Percentiles rank a stretch among this genome's conserved stretches.
Evolutionary conservation across 1,140 invertebrate genomes (phyloP).

Genomic region (Brachionus rotundiformis): DNA sequence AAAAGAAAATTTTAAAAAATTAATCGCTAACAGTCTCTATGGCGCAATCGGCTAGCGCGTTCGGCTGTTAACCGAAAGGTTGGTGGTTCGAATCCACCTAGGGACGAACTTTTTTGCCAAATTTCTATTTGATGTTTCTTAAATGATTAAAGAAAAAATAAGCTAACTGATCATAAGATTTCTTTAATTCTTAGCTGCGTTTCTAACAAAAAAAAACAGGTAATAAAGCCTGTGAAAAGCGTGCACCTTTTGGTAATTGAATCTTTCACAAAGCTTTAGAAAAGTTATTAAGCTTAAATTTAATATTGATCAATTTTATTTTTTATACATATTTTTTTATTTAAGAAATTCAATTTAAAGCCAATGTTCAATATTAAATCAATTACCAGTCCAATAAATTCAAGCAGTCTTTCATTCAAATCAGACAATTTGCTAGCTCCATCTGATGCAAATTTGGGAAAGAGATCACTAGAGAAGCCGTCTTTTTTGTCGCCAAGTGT

Average conservation of each 20-base stretch:
- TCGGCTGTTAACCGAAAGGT: conserved; percentile 28
- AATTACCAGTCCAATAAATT: background rate
- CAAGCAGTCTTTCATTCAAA: background rate
- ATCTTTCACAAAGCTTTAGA: background rate
- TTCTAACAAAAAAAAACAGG: too few relatives aligned
- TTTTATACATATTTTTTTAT: background rate
- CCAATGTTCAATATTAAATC: background rate
- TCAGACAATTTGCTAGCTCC: background rate
- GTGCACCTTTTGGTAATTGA: background rate
- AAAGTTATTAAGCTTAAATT: too few relatives aligned
- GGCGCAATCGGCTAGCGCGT: conserved; percentile 23
- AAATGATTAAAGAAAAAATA: too few relatives aligned
- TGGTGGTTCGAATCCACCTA: conserved; percentile 28
- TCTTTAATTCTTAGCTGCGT: too few relatives aligned
- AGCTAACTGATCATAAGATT: too few relatives aligned
- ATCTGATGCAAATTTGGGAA: background rate
- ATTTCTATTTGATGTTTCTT: too few relatives aligned
- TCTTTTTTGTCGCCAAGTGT: background rate
- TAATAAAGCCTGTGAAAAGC: background rate
- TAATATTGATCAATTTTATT: too few relatives aligned
- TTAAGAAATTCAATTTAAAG: background rate
- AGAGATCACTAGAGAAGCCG: background rate
- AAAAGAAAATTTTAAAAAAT: too few relatives aligned
- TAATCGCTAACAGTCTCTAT: too few relatives aligned
- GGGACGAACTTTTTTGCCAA: conserved; percentile 15